phyloP scores from a whole-genome alignment of 2,797 vertebrate species.

The Platyrinchus mystaceus region DNA sequence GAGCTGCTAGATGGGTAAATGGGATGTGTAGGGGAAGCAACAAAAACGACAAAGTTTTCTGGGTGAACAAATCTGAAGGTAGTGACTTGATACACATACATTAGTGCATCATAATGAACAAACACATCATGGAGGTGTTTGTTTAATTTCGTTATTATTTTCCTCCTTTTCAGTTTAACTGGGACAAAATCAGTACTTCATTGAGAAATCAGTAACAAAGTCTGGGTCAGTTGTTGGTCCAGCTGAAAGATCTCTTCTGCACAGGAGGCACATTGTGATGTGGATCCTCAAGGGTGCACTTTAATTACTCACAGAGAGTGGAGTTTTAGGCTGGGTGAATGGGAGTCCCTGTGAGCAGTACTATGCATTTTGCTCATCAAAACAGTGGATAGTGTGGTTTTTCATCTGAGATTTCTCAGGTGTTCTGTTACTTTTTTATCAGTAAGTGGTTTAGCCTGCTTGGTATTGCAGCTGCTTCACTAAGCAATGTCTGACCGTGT shows the following conservation, averaged over 20 bases:
- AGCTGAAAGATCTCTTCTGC: not conserved
- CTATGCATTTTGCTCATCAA: not conserved
- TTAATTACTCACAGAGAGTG: not conserved
- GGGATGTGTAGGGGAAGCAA: rapidly evolving
- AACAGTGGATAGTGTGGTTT: not conserved
- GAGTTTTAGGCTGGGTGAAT: not conserved
- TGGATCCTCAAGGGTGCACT: not conserved
- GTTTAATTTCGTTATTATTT: not conserved
- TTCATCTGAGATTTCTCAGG: not conserved
- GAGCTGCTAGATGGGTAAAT: not conserved
- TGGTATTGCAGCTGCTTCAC: not conserved
- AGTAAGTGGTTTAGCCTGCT: not conserved
- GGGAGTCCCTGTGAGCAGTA: not conserved
- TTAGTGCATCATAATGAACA: not conserved
- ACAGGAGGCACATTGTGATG: not conserved
- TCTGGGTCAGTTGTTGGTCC: not conserved
- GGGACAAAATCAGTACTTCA: not conserved
- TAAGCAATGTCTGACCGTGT: not conserved
- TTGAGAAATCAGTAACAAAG: not conserved
- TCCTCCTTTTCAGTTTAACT: not conserved
- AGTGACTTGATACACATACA: not conserved
- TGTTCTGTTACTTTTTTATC: not conserved
- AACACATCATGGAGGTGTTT: not conserved
- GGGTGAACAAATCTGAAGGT: not conserved
- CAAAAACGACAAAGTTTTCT: not conserved